These are phyloP conservation scores for Laupala kohalensis DNA, from an alignment of 1,140 invertebrate species.

Conservation along the genomic window DNA sequence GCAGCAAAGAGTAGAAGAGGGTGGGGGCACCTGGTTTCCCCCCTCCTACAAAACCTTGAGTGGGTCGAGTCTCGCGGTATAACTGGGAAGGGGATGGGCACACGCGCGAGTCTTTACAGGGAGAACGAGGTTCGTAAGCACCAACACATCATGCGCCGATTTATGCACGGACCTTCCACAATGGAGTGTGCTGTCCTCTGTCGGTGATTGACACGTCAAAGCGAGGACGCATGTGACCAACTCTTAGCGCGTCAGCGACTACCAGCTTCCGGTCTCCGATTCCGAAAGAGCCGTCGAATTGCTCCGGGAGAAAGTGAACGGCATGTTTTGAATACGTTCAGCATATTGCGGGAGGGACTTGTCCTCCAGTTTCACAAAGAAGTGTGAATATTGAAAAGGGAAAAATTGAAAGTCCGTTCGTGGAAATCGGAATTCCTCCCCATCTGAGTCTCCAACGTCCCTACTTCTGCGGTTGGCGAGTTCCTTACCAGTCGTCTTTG, in stretches of 20 bases:
- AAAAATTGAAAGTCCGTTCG: not conserved
- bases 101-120: not conserved
- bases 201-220: not conserved
- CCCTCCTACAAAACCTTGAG: not conserved
- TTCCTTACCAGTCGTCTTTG: not conserved
- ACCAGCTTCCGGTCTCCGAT: not conserved
- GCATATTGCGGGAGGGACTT: not conserved
- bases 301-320: not conserved
- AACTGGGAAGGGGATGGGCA: too few relatives aligned
- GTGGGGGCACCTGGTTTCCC: not conserved
- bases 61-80: too few relatives aligned
- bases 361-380: not conserved
- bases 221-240: not conserved
- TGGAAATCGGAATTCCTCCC: not conserved
- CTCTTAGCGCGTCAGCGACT: not conserved
- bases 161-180: not conserved
- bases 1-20: not conserved
- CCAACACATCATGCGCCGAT: not conserved
- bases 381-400: not conserved
- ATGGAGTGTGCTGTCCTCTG: too few relatives aligned
- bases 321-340: not conserved
- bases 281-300: not conserved
- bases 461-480: not conserved
- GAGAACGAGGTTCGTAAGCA: not conserved
- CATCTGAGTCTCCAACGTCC: not conserved